phyloP scores from a whole-genome alignment of 2,888 invertebrate genomes.

The Tiliacea citrago region DNA sequence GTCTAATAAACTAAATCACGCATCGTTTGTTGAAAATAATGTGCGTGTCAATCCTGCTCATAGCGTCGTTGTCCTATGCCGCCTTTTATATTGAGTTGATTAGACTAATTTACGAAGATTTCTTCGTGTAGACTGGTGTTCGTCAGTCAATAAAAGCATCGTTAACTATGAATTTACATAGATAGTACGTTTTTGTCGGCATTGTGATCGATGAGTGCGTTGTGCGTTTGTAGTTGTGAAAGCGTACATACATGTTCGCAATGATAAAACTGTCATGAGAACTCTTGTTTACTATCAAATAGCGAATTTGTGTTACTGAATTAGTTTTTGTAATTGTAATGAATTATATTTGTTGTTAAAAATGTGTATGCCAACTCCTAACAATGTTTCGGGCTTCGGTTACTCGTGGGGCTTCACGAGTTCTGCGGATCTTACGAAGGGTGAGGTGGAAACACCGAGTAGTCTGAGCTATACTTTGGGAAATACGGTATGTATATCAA shows the following conservation, averaged over 20 bases:
- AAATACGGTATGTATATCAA: conserved; percentile 82
- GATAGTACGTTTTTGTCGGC: conserved; percentile 78
- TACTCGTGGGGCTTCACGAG: conserved; percentile 90
- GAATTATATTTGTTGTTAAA: conserved; percentile 72
- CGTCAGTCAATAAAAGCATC: conserved; percentile 62
- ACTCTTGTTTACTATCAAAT: conserved; percentile 87
- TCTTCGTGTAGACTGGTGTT: conserved; percentile 69
- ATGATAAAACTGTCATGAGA: conserved; percentile 89
- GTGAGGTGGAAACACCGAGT: conserved; percentile 88
- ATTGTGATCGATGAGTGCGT: conserved; percentile 85
- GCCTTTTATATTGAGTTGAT: conserved; percentile 84
- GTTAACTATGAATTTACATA: conserved; percentile 70
- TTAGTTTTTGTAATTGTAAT: conserved; percentile 82
- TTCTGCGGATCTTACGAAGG: conserved; percentile 87
- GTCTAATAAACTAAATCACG: conserved; percentile 65
- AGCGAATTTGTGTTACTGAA: conserved; percentile 86
- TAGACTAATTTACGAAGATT: conserved; percentile 78
- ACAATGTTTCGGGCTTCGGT: conserved; percentile 89
- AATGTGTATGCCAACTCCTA: conserved; percentile 91
- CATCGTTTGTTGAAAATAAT: conserved; percentile 73
- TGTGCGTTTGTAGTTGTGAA: conserved; percentile 88
- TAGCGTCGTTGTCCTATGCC: conserved; percentile 88
- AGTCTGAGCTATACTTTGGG: conserved; percentile 89
- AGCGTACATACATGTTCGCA: conserved; percentile 88
- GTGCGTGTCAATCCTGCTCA: conserved; percentile 84